A percentile compares a stretch with the other conserved stretches of the same genome.
phyloP scores from a whole-genome alignment of 2,888 invertebrate genomes.

The Acanthococcus lagerstroemiae region DNA sequence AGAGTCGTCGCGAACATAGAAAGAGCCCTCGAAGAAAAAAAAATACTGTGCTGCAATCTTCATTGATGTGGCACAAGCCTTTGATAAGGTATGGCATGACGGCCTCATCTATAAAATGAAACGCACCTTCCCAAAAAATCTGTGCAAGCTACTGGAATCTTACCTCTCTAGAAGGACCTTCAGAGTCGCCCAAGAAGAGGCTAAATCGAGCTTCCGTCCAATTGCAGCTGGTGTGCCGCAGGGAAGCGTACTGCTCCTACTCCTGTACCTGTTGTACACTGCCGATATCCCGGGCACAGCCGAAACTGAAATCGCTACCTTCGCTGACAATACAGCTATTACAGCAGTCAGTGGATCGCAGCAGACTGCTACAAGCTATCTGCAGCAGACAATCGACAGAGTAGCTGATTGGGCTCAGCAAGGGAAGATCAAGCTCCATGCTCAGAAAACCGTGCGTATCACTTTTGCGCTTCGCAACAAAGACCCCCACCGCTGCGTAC shows the following conservation, averaged over 20 bases:
- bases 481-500: too few species aligned
- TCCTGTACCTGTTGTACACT: neutral
- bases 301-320: too few species aligned
- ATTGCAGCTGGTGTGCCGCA: neutral
- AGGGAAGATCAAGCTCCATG: neutral
- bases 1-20: neutral
- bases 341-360: neutral
- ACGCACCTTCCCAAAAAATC: neutral
- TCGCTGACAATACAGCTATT: neutral
- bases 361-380: neutral
- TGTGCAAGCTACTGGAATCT: neutral
- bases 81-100: conserved; percentile 1
- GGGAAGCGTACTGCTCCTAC: too few species aligned
- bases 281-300: too few species aligned
- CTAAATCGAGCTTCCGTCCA: neutral
- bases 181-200: neutral
- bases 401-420: neutral
- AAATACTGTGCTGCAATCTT: neutral
- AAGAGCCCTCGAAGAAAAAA: neutral
- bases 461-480: neutral
- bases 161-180: neutral
- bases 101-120: neutral
- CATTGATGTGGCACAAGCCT: neutral
- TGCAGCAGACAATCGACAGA: neutral
- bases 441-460: neutral